Conservation (phyloP, 2,113 vertebrate genomes). For the Atrichornis clamosus region DNA sequence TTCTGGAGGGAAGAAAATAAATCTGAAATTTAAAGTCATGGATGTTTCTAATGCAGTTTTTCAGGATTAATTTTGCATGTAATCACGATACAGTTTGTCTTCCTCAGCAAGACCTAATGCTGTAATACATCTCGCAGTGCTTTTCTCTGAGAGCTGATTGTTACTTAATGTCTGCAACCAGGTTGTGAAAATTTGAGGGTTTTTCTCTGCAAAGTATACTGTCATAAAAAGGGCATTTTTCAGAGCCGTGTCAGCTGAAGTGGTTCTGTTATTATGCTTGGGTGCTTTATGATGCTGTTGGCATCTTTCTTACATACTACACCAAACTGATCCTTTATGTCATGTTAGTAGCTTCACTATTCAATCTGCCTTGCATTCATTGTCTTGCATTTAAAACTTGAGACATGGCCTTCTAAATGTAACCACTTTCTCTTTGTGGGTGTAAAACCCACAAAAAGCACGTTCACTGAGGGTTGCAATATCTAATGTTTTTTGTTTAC, state of each 20-base stretch:
- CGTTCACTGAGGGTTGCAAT: not conserved
- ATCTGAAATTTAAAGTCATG: not conserved
- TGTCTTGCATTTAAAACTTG: not conserved
- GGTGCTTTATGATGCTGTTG: slow-evolving; percentile 35
- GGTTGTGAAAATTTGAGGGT: slow-evolving; percentile 30
- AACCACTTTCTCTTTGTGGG: not conserved
- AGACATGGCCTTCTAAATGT: not conserved
- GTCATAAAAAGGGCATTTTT: slow-evolving; percentile 7
- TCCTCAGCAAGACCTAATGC: not conserved
- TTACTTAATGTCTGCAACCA: slow-evolving; percentile 10
- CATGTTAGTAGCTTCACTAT: not conserved
- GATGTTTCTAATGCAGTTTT: slow-evolving; percentile 10
- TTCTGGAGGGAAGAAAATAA: not conserved
- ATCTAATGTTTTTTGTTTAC: not conserved
- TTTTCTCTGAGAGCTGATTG: not conserved
- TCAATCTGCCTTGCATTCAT: not conserved
- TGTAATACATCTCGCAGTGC: not conserved
- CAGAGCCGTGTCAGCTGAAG: not conserved
- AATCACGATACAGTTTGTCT: not conserved
- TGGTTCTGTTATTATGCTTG: not conserved
- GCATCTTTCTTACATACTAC: not conserved
- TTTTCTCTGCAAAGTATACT: not conserved
- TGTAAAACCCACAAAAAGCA: not conserved
- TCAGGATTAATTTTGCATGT: slow-evolving; percentile 47
- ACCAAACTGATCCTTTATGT: not conserved